These are phyloP conservation scores for Dendrocincla tyrannina DNA, from an alignment of 2,797 vertebrate species.

Conservation along the genomic window DNA sequence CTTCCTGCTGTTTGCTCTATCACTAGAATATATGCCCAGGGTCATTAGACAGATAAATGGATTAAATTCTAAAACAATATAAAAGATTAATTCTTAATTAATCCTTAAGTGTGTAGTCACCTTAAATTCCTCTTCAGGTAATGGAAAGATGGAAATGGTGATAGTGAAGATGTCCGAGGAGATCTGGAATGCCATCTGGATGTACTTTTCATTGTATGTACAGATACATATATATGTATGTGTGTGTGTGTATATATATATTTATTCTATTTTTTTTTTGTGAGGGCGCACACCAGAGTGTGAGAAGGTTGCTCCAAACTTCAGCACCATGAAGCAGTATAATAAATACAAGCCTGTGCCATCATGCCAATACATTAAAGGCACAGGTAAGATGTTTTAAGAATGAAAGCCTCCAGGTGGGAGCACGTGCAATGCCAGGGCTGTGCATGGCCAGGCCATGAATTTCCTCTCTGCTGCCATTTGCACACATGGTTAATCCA, in stretches of 20 bases:
- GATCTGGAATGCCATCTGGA: not conserved
- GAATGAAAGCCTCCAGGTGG: not conserved
- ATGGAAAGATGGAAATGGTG: not conserved
- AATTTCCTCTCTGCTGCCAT: not conserved
- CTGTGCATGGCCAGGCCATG: not conserved
- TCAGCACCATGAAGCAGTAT: no score
- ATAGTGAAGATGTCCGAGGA: not conserved
- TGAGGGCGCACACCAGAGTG: no score
- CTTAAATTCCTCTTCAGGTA: not conserved
- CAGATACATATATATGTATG: accelerated
- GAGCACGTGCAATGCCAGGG: not conserved
- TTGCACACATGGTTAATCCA: accelerated
- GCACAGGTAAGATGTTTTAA: not conserved
- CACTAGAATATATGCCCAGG: not conserved
- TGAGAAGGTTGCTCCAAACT: not conserved
- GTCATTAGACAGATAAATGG: not conserved
- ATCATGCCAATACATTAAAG: not conserved
- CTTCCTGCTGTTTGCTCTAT: not conserved
- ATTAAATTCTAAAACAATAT: not conserved
- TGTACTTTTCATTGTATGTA: not conserved
- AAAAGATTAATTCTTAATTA: not conserved
- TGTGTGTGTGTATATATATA: accelerated
- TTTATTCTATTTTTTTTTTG: no score
- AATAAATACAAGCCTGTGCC: not conserved
- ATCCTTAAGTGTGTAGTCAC: not conserved